A percentile compares a stretch with the other conserved stretches of the same genome.
phyloP scores from a whole-genome alignment of 2,888 invertebrate genomes.

The Hofmannophila pseudospretella region DNA sequence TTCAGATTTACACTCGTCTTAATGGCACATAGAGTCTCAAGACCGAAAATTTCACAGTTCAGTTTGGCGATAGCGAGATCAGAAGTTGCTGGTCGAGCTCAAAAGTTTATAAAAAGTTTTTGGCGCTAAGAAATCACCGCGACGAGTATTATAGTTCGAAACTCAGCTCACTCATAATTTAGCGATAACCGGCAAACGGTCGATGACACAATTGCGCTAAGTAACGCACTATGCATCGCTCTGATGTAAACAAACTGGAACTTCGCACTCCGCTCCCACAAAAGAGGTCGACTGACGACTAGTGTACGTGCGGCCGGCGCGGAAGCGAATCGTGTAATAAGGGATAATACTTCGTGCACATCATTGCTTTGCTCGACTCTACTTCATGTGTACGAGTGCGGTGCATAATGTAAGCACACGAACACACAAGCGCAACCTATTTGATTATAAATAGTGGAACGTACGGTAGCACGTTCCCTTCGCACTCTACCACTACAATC shows the following conservation, averaged over 20 bases:
- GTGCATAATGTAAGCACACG: conserved; percentile 68
- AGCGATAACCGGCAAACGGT: conserved; percentile 58
- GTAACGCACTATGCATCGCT: conserved; percentile 67
- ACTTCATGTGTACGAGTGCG: conserved; percentile 47
- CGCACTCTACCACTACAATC: conserved; percentile 69
- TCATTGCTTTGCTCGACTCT: conserved; percentile 67
- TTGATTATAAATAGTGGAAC: conserved; percentile 77
- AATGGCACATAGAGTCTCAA: conserved; percentile 35
- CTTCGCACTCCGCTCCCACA: conserved; percentile 60
- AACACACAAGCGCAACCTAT: conserved; percentile 58
- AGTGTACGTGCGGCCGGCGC: conserved; percentile 67
- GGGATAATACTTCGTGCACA: conserved; percentile 75
- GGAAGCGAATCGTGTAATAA: conserved; percentile 73
- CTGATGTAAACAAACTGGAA: conserved; percentile 71
- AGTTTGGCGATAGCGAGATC: conserved; percentile 50
- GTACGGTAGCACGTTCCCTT: conserved; percentile 77
- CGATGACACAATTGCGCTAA: conserved; percentile 71
- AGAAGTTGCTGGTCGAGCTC: conserved; percentile 35
- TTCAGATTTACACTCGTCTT: conserved; percentile 13
- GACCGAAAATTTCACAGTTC: conserved; percentile 40
- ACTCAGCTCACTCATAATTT: conserved; percentile 65
- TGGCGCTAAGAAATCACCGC: conserved; percentile 46
- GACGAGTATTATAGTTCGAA: conserved; percentile 57
- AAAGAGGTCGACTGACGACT: conserved; percentile 64
- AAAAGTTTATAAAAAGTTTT: conserved; percentile 60